phyloP scores from a whole-genome alignment of 2,888 invertebrate genomes.

The Magallana nippona region DNA sequence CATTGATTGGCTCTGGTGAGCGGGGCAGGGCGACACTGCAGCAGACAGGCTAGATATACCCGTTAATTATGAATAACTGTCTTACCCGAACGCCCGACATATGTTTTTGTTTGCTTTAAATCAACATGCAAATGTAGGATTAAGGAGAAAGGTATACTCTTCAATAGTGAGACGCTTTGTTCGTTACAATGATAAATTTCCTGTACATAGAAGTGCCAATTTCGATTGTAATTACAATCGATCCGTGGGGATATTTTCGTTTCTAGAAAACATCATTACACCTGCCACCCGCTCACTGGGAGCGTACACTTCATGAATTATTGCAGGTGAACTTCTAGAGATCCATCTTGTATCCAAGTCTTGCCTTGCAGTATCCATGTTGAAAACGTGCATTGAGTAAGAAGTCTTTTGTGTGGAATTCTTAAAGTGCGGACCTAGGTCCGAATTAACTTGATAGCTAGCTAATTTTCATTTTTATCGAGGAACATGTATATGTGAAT shows the following conservation, averaged over 20 bases:
- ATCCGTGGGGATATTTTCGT: constrained; percentile 20
- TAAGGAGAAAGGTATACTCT: constrained; percentile 21
- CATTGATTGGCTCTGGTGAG: background rate
- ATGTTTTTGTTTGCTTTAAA: constrained; percentile 11
- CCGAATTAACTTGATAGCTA: background rate
- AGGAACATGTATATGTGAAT: background rate
- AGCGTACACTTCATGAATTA: background rate
- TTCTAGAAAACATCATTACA: background rate
- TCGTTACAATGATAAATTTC: constrained; percentile 17
- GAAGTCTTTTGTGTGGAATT: background rate
- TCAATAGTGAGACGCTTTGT: background rate
- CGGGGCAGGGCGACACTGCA: background rate
- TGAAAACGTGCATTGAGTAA: background rate
- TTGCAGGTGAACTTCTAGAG: constrained; percentile 1
- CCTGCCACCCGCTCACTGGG: background rate
- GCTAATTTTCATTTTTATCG: constrained; percentile 21
- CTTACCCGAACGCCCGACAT: background rate
- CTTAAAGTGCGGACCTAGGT: background rate
- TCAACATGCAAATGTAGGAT: constrained; percentile 19
- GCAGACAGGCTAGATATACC: background rate
- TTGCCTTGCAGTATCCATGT: background rate
- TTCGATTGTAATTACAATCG: constrained; percentile 31
- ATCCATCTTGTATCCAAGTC: background rate
- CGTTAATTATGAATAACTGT: background rate
- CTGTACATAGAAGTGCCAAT: background rate